A percentile compares a stretch with the other conserved stretches of the same genome.
Evolutionary conservation across 2,888 invertebrate genomes (phyloP).

Genomic region (Bellardia pandia): DNA sequence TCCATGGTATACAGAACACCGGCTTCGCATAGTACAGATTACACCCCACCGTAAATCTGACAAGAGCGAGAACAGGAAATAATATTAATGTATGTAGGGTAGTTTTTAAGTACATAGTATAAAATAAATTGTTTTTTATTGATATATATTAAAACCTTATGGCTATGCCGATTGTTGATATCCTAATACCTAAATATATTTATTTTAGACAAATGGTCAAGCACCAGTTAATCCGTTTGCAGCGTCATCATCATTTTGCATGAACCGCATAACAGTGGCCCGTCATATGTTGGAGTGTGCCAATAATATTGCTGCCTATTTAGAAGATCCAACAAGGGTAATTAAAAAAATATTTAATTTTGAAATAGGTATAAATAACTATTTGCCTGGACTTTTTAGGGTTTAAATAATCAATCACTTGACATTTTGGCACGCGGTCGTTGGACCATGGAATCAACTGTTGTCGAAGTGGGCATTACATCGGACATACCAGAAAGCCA

Average conservation of each 20-base stretch:
- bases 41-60: no score
- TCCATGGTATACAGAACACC: no score
- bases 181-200: background rate
- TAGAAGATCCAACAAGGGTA: slow-evolving; percentile 83
- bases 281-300: slow-evolving; percentile 84
- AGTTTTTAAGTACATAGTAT: no score
- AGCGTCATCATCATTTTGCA: slow-evolving; percentile 84
- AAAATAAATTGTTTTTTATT: no score
- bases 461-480: slow-evolving; percentile 84
- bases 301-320: slow-evolving; percentile 83
- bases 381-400: slow-evolving; percentile 73
- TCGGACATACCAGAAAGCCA: slow-evolving; percentile 83
- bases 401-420: slow-evolving; percentile 83
- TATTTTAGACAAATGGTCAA: slow-evolving; percentile 76
- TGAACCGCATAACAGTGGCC: slow-evolving; percentile 84
- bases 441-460: slow-evolving; percentile 84
- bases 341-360: slow-evolving; percentile 8
- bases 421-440: slow-evolving; percentile 84
- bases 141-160: no score
- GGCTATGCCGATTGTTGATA: background rate
- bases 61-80: no score
- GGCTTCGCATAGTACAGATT: no score
- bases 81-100: no score
- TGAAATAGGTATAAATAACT: background rate
- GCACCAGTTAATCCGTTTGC: slow-evolving; percentile 81